Evolutionary conservation across 2,888 invertebrate genomes (phyloP), one percentile per base, ranked within the genome.

Genomic region (Cosmopolites sordidus): DNA sequence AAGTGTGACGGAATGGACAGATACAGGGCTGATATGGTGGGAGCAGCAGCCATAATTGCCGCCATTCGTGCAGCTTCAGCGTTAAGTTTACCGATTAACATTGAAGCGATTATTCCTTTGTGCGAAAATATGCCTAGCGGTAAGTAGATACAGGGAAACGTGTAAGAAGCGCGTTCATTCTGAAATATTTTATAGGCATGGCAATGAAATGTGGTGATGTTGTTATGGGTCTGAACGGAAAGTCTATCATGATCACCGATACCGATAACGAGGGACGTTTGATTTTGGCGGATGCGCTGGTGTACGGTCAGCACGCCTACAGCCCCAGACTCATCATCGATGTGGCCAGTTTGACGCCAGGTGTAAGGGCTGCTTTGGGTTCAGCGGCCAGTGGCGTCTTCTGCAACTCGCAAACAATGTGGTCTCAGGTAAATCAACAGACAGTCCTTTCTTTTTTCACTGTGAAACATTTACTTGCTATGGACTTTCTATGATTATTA

Each of bases 271-370:
- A 76, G 58, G 76, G 75, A 2, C 62, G 74, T 40, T 58, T 76
- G 27, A 58, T 70, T 9, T 50, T 75, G 46, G 73, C 71, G 1
- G 71, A 71, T 53, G 72, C 71, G 1, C 53, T 75, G 9, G 67
- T 68, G n/a, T 73, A 71, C 46, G 72, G 72, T 0, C 75, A 80
- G 71, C 66, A 73, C 12, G 49, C 61, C 60, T 76, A 80, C 69
- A 78, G 78, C 42, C 83, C 87, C 0, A 71, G 77, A 33, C 74
- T 84, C 15, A 78, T 87, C 29, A 69, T 89, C 15, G 87, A 87
- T 65, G 79, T 88, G 59, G 87, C 85, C 16, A 86, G 86, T 22
- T 75, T 87, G 44, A 86, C 87, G 29, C 80, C 77, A 15, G 82
- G 73, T 14, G 75, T 79, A 37, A 67, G 71, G 42, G 72, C 77